phyloP scores from a whole-genome alignment of 1,140 invertebrate genomes.

The Drosophila sproati region DNA sequence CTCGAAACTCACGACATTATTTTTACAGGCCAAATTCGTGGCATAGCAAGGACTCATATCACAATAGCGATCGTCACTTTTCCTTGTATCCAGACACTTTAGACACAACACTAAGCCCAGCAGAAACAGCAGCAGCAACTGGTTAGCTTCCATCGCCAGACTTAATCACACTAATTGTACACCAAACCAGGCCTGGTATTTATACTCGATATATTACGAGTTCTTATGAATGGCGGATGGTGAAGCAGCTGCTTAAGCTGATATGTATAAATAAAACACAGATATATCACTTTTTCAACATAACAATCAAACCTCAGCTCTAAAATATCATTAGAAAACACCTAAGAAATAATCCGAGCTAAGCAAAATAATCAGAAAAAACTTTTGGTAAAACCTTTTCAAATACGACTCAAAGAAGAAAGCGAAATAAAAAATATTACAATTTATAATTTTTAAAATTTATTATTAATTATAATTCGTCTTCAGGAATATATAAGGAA shows the following conservation, averaged over 20 bases:
- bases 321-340: too few species aligned
- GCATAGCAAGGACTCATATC: background rate
- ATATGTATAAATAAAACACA: background rate
- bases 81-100: background rate
- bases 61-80: slow-evolving; percentile 5
- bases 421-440: too few species aligned
- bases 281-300: background rate
- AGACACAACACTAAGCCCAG: background rate
- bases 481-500: too few species aligned
- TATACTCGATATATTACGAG: background rate
- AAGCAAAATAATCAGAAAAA: too few species aligned
- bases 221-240: background rate
- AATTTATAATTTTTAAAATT: too few species aligned
- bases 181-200: background rate
- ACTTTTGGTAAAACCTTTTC: too few species aligned
- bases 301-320: background rate
- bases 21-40: slow-evolving; percentile 34
- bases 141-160: background rate
- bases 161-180: background rate
- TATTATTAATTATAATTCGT: too few species aligned
- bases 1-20: slow-evolving; percentile 29
- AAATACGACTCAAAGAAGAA: too few species aligned
- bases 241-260: slow-evolving; percentile 9
- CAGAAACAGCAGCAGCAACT: background rate
- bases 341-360: too few species aligned